Conservation (phyloP, 2,797 vertebrate genomes). For the Forpus xanthops region DNA sequence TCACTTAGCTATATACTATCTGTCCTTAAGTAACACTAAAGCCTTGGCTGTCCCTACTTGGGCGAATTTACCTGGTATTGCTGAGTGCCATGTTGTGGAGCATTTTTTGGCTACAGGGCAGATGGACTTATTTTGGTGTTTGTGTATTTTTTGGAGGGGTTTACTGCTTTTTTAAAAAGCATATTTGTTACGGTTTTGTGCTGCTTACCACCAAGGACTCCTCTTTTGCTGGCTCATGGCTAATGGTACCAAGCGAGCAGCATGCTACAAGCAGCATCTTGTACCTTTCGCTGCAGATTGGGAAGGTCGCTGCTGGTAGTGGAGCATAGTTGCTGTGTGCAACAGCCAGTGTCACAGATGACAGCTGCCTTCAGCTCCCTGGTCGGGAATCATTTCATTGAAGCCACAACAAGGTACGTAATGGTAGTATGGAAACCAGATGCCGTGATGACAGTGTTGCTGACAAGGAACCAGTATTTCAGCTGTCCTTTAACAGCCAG, state of each 20-base stretch:
- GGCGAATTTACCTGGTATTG: neutral
- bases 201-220: fast-evolving
- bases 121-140: neutral
- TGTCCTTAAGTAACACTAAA: neutral
- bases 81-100: neutral
- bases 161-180: neutral
- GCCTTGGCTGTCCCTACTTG: neutral
- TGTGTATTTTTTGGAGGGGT: neutral
- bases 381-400: neutral
- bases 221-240: neutral
- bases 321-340: neutral
- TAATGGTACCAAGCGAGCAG: neutral
- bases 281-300: too few species aligned
- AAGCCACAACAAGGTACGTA: neutral
- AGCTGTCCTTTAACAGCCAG: neutral
- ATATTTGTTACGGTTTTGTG: neutral
- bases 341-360: neutral
- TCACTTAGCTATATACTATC: neutral
- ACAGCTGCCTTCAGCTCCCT: neutral
- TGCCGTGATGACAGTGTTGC: neutral
- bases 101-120: neutral
- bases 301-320: neutral
- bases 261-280: neutral
- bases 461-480: neutral
- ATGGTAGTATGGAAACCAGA: neutral